These are phyloP conservation scores for Protosalanx chinensis DNA, from an alignment of 2,797 vertebrate species.

Conservation along the genomic window DNA sequence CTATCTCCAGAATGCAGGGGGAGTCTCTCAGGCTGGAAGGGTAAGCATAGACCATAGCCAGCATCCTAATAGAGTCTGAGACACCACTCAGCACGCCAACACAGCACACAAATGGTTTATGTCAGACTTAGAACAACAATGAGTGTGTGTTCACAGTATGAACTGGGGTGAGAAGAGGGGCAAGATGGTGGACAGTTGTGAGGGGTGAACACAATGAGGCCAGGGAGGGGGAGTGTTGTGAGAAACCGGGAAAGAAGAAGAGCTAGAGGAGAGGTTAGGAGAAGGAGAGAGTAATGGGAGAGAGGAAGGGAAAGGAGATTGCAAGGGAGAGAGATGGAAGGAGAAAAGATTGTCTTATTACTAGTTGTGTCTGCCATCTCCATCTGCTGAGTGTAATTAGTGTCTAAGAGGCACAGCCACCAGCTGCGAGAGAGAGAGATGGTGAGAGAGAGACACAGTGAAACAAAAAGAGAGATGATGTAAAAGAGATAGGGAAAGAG, in stretches of 20 bases:
- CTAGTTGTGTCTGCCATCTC: constrained; percentile 45
- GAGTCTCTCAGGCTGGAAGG: constrained; percentile 28
- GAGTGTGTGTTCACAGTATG: constrained; percentile 4
- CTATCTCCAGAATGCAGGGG: constrained; percentile 46
- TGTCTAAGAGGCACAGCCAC: constrained; percentile 32
- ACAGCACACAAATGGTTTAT: constrained; percentile 32
- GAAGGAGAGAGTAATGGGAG: background rate
- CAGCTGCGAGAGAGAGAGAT: constrained; percentile 21
- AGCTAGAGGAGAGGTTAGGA: background rate
- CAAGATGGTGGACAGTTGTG: background rate
- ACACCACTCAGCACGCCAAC: constrained; percentile 19
- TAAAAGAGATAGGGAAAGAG: constrained; percentile 20
- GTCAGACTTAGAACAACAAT: constrained; percentile 42
- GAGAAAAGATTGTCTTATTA: constrained; percentile 22
- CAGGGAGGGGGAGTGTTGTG: background rate
- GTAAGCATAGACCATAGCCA: constrained; percentile 19
- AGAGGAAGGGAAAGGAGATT: background rate
- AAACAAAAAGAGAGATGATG: constrained; percentile 2
- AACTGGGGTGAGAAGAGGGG: constrained; percentile 8
- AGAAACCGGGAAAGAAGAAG: background rate
- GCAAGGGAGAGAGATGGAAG: background rate
- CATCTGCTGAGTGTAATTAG: constrained; percentile 60
- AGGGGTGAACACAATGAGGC: background rate
- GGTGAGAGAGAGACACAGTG: background rate
- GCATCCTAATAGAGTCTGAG: constrained; percentile 40